Conservation (phyloP, 2,888 invertebrate species). For the Lottia gigantea region DNA sequence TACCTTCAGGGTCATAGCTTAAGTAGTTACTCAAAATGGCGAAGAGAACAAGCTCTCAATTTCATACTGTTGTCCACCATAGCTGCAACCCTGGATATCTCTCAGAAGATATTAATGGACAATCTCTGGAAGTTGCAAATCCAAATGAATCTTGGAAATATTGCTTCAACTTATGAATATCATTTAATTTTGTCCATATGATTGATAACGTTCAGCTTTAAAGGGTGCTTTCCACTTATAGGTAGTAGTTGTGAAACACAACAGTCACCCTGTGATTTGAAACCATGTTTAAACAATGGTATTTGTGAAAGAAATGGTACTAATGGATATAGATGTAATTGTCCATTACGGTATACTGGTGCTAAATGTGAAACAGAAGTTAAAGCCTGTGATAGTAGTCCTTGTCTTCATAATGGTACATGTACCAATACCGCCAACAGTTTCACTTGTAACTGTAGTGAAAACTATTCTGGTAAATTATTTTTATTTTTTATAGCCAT, state of each 20-base stretch:
- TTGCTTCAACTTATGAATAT: too few relatives aligned
- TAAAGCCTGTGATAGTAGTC: conserved; percentile 27
- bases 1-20: too few relatives aligned
- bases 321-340: conserved; percentile 15
- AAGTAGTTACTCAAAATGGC: too few relatives aligned
- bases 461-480: conserved; percentile 35
- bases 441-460: conserved; percentile 37
- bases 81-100: too few relatives aligned
- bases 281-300: conserved; percentile 23
- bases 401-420: conserved; percentile 38
- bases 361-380: conserved; percentile 23
- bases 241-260: conserved; percentile 18
- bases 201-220: too few relatives aligned
- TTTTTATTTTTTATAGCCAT: too few relatives aligned
- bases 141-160: too few relatives aligned
- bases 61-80: too few relatives aligned
- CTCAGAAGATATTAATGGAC: too few relatives aligned
- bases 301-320: conserved; percentile 21
- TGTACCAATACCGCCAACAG: conserved; percentile 30
- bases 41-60: too few relatives aligned
- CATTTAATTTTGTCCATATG: too few relatives aligned
- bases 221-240: not conserved
- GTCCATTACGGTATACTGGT: conserved; percentile 15
- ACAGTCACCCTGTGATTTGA: conserved; percentile 20
- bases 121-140: too few relatives aligned